Percentiles rank a stretch among this genome's conserved stretches.
Evolutionary conservation across 2,888 invertebrate genomes (phyloP).

Genomic region (Idaea dimidiata): DNA sequence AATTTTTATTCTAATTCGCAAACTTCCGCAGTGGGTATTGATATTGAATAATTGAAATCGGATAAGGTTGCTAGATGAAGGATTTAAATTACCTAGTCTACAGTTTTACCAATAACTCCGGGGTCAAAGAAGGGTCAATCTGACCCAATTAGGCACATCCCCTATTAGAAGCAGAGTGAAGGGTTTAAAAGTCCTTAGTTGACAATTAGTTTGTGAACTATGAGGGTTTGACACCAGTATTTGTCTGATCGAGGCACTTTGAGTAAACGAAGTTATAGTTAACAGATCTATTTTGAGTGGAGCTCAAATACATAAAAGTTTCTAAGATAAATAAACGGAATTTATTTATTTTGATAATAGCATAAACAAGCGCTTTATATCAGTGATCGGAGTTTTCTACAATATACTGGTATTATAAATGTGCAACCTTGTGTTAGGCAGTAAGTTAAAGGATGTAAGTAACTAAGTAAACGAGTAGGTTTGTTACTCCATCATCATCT

Average conservation of each 20-base stretch:
- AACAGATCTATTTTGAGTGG: not conserved
- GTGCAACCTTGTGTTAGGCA: too few species aligned
- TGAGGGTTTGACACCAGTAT: not conserved
- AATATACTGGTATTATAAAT: too few species aligned
- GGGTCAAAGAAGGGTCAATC: slow-evolving; percentile 37
- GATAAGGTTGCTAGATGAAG: slow-evolving; percentile 15
- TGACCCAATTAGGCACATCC: slow-evolving; percentile 41
- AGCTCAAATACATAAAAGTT: not conserved
- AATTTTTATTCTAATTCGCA: not conserved
- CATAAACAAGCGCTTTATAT: too few species aligned
- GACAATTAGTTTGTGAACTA: slow-evolving; percentile 5
- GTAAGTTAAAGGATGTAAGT: too few species aligned
- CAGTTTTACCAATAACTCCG: slow-evolving; percentile 1
- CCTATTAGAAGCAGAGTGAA: not conserved
- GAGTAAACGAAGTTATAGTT: not conserved
- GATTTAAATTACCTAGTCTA: slow-evolving; percentile 32
- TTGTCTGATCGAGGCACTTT: not conserved
- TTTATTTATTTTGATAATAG: not conserved
- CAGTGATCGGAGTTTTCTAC: too few species aligned
- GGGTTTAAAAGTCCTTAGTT: slow-evolving; percentile 1
- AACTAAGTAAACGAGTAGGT: too few species aligned
- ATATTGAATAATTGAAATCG: slow-evolving; percentile 19
- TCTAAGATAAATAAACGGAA: not conserved
- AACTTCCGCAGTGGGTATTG: slow-evolving; percentile 3
- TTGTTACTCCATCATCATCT: too few species aligned